Evolutionary conservation across 2,113 vertebrate species (phyloP).

Genomic region (Peromyscus maniculatus): DNA sequence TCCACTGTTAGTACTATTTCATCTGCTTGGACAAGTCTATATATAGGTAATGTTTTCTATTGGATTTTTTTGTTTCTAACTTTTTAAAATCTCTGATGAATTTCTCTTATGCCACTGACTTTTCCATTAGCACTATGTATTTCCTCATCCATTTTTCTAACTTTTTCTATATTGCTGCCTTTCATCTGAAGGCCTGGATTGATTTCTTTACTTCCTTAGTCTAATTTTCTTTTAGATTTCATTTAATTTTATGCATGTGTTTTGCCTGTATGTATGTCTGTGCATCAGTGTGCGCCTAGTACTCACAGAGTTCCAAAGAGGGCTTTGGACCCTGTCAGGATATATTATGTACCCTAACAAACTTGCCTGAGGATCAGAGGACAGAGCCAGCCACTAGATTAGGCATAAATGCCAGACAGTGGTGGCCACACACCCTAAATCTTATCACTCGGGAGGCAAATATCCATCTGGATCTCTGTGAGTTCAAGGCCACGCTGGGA

Average conservation of each 20-base stretch:
- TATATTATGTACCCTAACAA: too few species aligned
- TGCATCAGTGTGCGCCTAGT: not conserved
- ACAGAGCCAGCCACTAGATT: too few species aligned
- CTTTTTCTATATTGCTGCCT: not conserved
- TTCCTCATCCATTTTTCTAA: not conserved
- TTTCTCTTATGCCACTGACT: not conserved
- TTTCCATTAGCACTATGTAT: not conserved
- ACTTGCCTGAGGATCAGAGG: too few species aligned
- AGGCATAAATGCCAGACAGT: too few species aligned
- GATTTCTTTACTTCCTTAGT: not conserved
- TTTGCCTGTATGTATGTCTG: not conserved
- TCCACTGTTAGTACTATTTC: not conserved
- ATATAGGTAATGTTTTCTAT: not conserved
- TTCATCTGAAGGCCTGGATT: not conserved
- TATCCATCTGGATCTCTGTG: too few species aligned
- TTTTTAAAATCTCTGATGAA: not conserved
- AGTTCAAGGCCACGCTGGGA: too few species aligned
- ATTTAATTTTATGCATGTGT: not conserved
- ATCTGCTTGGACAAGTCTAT: not conserved
- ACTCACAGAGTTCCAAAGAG: not conserved
- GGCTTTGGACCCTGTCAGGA: not conserved
- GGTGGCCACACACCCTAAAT: too few species aligned
- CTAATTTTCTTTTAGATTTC: not conserved
- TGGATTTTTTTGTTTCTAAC: not conserved
- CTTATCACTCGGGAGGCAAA: too few species aligned